Evolutionary conservation across 2,888 invertebrate species (phyloP).

Genomic region (Andrena trimmerana): DNA sequence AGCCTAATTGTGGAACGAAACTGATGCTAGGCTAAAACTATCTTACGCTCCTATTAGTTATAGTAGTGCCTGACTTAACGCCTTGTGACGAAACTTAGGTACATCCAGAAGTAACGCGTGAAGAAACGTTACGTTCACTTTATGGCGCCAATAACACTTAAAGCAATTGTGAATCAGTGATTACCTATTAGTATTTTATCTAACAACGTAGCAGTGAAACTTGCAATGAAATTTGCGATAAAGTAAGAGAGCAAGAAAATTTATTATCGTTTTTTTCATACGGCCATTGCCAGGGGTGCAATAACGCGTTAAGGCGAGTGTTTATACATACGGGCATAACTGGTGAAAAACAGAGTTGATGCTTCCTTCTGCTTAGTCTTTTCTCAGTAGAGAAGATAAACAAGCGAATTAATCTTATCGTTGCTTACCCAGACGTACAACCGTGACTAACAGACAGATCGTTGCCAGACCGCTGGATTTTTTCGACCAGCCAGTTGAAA

Average conservation of each 20-base stretch:
- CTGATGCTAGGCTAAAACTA: not conserved
- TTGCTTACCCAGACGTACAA: constrained; percentile 18
- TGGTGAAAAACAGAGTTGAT: not conserved
- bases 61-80: not conserved
- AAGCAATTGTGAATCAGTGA: not conserved
- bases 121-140: not conserved
- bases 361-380: not conserved
- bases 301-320: not conserved
- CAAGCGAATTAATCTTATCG: constrained; percentile 45
- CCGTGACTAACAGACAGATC: constrained; percentile 4
- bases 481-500: constrained; percentile 40
- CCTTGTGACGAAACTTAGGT: no score
- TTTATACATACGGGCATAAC: not conserved
- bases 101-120: not conserved
- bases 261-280: not conserved
- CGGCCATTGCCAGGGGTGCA: not conserved
- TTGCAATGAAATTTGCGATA: no score
- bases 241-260: not conserved
- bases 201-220: no score
- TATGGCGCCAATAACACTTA: not conserved
- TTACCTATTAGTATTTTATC: no score
- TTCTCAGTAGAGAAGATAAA: constrained; percentile 22
- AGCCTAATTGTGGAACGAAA: constrained; percentile 22
- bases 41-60: not conserved
- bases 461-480: constrained; percentile 2